Conservation (phyloP, 2,113 vertebrate genomes). For the Gopherus evgoodei region DNA sequence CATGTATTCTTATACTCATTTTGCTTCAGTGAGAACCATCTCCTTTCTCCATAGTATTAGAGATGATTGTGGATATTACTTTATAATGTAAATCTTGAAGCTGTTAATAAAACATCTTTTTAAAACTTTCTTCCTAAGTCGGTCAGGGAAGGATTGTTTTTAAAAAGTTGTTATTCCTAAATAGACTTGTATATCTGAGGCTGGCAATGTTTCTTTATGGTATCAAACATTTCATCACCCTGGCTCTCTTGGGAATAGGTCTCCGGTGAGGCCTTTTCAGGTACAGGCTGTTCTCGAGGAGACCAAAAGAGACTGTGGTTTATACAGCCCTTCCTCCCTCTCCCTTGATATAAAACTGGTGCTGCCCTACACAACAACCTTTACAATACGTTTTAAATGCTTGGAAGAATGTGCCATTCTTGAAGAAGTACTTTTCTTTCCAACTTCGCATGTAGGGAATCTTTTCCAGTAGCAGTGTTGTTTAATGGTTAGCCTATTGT, state of each 20-base stretch:
- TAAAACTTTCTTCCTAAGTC: slow-evolving; percentile 29
- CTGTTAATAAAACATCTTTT: neutral
- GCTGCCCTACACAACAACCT: neutral
- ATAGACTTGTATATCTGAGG: neutral
- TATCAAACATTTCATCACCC: neutral
- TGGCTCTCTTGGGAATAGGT: neutral
- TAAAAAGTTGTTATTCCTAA: neutral
- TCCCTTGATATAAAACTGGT: neutral
- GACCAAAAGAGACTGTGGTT: neutral
- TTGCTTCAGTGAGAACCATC: neutral
- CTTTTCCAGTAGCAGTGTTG: neutral
- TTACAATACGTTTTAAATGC: neutral
- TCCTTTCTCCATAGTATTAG: neutral
- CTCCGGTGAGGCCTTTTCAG: neutral
- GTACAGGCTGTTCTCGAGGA: neutral
- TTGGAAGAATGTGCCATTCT: neutral
- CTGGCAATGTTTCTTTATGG: neutral
- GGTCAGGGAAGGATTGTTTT: neutral
- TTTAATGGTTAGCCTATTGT: fast-evolving
- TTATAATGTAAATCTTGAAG: neutral
- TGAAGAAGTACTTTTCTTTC: neutral
- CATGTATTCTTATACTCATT: neutral
- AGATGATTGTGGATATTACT: neutral
- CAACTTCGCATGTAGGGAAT: neutral
- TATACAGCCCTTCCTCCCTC: neutral